Evolutionary conservation across 1,140 invertebrate species (phyloP).

Genomic region (Drosophila nebulosa): DNA sequence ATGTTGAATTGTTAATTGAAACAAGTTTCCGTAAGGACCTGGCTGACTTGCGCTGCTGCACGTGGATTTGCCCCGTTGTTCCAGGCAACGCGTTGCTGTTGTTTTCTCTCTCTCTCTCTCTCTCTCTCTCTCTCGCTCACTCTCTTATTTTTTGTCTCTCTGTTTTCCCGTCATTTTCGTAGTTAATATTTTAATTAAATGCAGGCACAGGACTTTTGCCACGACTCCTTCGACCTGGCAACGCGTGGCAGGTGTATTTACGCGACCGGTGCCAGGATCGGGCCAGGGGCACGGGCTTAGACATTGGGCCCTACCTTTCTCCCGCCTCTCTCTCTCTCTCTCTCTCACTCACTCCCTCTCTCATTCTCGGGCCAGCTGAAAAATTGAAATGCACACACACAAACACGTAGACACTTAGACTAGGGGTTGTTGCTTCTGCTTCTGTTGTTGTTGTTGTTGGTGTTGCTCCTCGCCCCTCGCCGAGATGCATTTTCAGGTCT

Average conservation of each 20-base stretch:
- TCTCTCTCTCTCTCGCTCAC: not conserved
- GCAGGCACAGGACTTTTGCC: constrained; percentile 48
- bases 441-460: no score
- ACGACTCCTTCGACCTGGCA: constrained; percentile 25
- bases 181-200: constrained; percentile 81
- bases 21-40: constrained; percentile 59
- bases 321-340: constrained; percentile 8
- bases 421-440: constrained; percentile 58
- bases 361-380: constrained; percentile 53
- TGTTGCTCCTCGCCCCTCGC: not conserved
- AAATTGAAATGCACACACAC: constrained; percentile 50
- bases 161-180: constrained; percentile 57
- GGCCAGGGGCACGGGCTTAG: constrained; percentile 61
- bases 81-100: constrained; percentile 22
- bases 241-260: constrained; percentile 80
- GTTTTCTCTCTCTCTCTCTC: constrained; percentile 13
- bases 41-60: constrained; percentile 7
- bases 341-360: no score
- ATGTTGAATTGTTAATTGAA: constrained; percentile 67
- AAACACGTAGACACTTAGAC: constrained; percentile 31
- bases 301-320: constrained; percentile 28
- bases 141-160: constrained; percentile 15
- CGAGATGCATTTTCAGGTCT: constrained; percentile 21
- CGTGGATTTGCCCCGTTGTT: not conserved
- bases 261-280: constrained; percentile 27